Base-by-base conservation (phyloP, 2,888 invertebrate species). In the Vanessa cardui region DNA sequence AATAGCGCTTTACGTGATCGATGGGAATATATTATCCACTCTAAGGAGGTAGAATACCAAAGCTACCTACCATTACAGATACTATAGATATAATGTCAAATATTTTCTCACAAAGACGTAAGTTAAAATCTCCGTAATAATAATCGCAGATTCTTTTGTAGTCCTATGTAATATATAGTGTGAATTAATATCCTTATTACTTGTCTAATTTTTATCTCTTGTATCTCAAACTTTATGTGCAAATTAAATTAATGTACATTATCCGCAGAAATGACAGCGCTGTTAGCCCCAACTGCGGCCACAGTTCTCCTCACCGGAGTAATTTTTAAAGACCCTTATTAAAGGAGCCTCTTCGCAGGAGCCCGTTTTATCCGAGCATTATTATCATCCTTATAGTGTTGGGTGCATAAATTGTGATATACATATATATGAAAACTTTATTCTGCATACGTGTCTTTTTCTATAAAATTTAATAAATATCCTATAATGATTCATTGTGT, bases 311-410 rank as follows among this genome's bases (percentile, higher is more conserved):
- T 15, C 31, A 54, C 49, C 47, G 62, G 39, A 63, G 49, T 18
- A 62, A 69, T 69, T 66, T 66, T 69, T 56, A 56, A 63, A 66
- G 47, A 15, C 54, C 39, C 69, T 62, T 62, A 54, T 65, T 47
- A 59, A 12, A 33, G 39, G 47, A 61, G 60, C 47, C 54, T 66
- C 59, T 45, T 54, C 44, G 39, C 18, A 39, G n/a, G 9, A n/a
- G 33, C 45, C 56, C 54, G 33, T 21, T 47, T 47, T 54, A 61
- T 60, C 9, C 31, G n/a, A 59, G 26, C 45, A 15, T 61, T 54
- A 15, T 61, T 54, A 26, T 61, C 54, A 26, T 47, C 33, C 47
- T 54, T 66, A 56, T 33, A 47, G 47, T 26, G 54, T 54, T 26
- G 54, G 18, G n/a, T 20, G 60, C 60, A 56, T 54, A 61, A 61